phyloP scores from a whole-genome alignment of 2,888 invertebrate genomes.

The Sarcophaga rosellei region DNA sequence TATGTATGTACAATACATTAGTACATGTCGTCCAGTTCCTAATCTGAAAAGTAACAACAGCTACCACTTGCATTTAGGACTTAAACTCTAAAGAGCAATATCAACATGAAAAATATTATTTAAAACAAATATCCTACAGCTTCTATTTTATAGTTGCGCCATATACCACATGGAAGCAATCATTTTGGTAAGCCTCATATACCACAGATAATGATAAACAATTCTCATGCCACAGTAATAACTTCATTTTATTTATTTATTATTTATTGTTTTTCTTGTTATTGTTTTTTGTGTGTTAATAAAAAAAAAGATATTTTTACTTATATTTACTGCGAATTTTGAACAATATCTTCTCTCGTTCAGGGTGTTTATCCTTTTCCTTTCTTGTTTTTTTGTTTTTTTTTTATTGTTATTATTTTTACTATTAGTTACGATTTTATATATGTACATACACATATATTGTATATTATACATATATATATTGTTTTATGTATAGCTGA shows the following conservation, averaged over 20 bases:
- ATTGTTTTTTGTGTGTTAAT: neutral
- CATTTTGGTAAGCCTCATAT: no score
- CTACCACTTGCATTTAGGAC: no score
- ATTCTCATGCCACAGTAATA: neutral
- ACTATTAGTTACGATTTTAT: conserved; percentile 47
- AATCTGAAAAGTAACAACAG: no score
- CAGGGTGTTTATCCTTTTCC: neutral
- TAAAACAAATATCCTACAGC: no score
- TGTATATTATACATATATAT: neutral
- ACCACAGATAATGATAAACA: no score
- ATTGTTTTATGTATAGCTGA: neutral
- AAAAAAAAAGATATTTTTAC: neutral
- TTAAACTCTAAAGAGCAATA: no score
- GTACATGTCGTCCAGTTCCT: no score
- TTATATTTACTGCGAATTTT: conserved; percentile 39
- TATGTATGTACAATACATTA: no score
- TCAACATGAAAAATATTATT: no score
- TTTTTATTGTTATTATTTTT: conserved; percentile 14
- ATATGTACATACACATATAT: conserved; percentile 8
- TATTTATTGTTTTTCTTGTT: neutral
- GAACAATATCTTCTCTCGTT: neutral
- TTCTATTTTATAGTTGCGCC: no score
- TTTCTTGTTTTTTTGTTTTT: neutral
- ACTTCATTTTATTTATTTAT: neutral
- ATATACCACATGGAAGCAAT: no score